phyloP scores from a whole-genome alignment of 1,140 invertebrate species.

The Caerostris darwini region DNA sequence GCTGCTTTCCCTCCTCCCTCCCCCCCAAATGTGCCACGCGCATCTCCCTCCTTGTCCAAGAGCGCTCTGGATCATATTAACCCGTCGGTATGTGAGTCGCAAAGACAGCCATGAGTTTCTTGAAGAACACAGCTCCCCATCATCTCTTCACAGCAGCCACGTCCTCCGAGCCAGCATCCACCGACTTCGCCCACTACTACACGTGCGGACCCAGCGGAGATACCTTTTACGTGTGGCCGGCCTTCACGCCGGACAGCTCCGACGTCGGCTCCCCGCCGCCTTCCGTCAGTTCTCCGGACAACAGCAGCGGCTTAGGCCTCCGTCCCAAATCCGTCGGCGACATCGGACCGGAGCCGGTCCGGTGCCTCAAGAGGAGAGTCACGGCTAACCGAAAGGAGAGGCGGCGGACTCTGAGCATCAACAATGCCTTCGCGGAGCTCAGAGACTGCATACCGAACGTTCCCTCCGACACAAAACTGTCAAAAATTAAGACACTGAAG shows the following conservation, averaged over 20 bases:
- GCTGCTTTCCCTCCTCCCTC: no score
- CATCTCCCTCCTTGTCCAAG: conserved; percentile 1
- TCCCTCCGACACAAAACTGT: conserved; percentile 95
- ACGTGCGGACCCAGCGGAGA: conserved; percentile 50
- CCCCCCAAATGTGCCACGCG: background rate
- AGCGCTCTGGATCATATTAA: conserved; percentile 36
- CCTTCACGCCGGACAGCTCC: background rate
- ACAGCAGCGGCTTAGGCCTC: background rate
- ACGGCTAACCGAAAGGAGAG: conserved; percentile 96
- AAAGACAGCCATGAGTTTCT: conserved; percentile 40
- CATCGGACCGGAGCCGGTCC: background rate
- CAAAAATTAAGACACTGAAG: conserved; percentile 84
- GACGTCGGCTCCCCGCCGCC: conserved; percentile 22
- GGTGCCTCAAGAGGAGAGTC: conserved; percentile 70
- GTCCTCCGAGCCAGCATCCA: background rate
- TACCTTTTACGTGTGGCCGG: conserved; percentile 50
- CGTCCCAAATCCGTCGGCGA: no score
- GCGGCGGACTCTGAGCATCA: conserved; percentile 94
- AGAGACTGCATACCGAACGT: conserved; percentile 97
- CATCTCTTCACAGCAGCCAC: background rate
- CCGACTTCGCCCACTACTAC: conserved; percentile 38
- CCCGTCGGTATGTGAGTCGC: background rate
- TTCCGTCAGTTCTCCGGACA: conserved; percentile 24
- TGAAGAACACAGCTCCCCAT: background rate
- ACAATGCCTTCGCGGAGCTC: conserved; percentile 95